phyloP scores from a whole-genome alignment of 1,140 invertebrate species.

The Ctenoplectra terminalis region DNA sequence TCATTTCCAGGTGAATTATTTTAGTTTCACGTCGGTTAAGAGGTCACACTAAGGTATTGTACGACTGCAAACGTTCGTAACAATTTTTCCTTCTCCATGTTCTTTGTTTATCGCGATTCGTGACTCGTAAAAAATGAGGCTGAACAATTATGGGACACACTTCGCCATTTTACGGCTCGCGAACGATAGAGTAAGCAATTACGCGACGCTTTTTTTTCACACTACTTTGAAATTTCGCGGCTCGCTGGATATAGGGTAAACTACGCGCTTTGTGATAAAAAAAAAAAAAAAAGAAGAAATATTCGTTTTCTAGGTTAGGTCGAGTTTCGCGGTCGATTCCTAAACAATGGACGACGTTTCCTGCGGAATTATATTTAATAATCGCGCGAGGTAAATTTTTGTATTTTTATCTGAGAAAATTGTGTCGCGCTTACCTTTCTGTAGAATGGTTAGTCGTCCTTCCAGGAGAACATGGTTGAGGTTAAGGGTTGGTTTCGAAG shows the following conservation, averaged over 20 bases:
- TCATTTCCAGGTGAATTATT: not conserved
- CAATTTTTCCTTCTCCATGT: not conserved
- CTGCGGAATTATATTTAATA: not conserved
- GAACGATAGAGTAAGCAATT: conserved; percentile 41
- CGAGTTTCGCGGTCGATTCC: not conserved
- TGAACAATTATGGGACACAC: conserved; percentile 21
- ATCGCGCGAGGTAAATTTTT: not conserved
- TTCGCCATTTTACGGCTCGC: not conserved
- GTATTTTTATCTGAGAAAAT: not conserved
- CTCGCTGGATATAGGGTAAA: not conserved
- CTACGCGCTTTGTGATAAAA: not conserved
- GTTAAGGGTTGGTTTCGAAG: not conserved
- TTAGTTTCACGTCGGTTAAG: not conserved
- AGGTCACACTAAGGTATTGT: not conserved
- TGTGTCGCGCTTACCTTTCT: conserved; percentile 38
- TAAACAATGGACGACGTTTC: not conserved
- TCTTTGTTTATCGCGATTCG: not conserved
- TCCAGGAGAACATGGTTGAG: conserved; percentile 52
- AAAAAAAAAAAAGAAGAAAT: too few relatives aligned
- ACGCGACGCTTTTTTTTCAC: not conserved
- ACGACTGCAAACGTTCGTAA: not conserved
- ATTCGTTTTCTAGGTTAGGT: not conserved
- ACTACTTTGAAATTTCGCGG: conserved; percentile 1
- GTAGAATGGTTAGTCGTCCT: conserved; percentile 50
- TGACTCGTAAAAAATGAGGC: not conserved